Percentiles rank a stretch among this genome's conserved stretches.
Evolutionary conservation across 2,113 vertebrate species (phyloP).

Genomic region (Laticauda colubrina): DNA sequence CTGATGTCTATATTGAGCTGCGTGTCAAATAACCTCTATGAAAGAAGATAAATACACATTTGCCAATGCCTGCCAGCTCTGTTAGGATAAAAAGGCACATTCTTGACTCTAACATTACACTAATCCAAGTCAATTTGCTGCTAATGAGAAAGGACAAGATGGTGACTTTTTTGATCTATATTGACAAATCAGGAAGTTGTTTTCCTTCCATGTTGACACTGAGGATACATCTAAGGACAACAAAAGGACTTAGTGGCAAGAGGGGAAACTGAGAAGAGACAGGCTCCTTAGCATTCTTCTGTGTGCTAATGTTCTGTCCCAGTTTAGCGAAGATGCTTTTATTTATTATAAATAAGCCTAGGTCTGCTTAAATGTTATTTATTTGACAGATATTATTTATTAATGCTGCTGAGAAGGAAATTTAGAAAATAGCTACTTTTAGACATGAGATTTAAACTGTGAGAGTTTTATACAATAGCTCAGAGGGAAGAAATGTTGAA

Average conservation of each 20-base stretch:
- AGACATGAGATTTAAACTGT: not conserved
- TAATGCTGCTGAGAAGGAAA: not conserved
- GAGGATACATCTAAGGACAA: not conserved
- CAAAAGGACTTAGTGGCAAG: not conserved
- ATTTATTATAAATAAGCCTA: not conserved
- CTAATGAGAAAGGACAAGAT: not conserved
- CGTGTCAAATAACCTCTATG: not conserved
- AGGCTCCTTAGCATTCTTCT: not conserved
- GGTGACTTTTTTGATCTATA: not conserved
- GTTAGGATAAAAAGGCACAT: not conserved
- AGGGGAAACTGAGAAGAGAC: not conserved
- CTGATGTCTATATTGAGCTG: not conserved
- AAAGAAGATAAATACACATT: not conserved
- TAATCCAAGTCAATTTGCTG: not conserved
- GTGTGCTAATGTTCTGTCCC: not conserved
- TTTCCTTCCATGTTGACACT: not conserved
- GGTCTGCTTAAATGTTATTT: not conserved
- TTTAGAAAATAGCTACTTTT: not conserved
- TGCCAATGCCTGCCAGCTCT: not conserved
- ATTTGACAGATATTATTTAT: not conserved
- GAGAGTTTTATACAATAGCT: not conserved
- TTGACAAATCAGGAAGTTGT: not conserved
- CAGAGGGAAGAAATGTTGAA: not conserved
- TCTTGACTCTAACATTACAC: not conserved
- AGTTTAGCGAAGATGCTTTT: not conserved